A percentile compares a stretch with the other conserved stretches of the same genome.
Conservation (phyloP, 2,797 vertebrate genomes). For the Phyllotis vaccarum region DNA sequence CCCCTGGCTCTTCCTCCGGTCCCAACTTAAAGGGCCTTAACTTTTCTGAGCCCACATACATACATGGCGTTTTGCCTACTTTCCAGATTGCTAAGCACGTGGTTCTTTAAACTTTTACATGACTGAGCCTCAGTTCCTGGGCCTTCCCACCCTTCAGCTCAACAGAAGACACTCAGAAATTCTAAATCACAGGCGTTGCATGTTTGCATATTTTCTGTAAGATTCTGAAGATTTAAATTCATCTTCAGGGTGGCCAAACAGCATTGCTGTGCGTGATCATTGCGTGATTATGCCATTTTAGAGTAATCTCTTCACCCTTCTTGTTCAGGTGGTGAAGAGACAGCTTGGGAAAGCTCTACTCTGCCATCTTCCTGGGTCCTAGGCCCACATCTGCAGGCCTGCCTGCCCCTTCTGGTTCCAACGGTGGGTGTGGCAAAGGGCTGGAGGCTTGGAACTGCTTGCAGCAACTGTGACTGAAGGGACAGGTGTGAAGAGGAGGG, state of each 20-base stretch:
- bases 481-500: background rate
- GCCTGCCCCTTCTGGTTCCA: background rate
- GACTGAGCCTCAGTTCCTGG: background rate
- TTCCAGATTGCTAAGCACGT: background rate
- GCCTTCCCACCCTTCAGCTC: background rate
- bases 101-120: background rate
- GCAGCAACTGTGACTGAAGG: background rate
- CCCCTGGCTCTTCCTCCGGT: background rate
- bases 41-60: background rate
- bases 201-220: background rate
- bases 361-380: background rate
- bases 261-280: no score
- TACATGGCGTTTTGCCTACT: background rate
- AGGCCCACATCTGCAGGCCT: background rate
- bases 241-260: background rate
- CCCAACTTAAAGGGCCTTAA: background rate
- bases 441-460: background rate
- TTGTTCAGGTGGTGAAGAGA: background rate
- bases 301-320: background rate
- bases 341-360: background rate
- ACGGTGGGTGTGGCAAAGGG: rapidly evolving
- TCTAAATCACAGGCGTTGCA: background rate
- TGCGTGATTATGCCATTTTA: background rate
- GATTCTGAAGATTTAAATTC: background rate
- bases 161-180: background rate